A percentile compares a stretch with the other conserved stretches of the same genome.
Evolutionary conservation across 1,140 invertebrate species (phyloP).

Genomic region (Cyrtorhinus lividipennis): DNA sequence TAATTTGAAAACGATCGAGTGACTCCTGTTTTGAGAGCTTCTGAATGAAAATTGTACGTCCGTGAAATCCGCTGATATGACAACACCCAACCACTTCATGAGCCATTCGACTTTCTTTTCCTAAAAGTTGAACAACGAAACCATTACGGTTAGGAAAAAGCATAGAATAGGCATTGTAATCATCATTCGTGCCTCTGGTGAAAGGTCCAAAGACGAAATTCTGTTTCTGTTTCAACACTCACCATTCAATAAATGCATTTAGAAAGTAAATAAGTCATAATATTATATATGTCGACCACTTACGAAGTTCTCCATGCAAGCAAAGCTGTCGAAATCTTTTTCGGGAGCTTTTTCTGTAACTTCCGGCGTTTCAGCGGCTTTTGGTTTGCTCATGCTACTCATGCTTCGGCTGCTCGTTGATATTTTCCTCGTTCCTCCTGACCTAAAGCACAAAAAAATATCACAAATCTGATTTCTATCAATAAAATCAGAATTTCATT

Average conservation of each 20-base stretch:
- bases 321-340: not conserved
- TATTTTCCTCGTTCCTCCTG: slow-evolving; percentile 12
- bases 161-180: no score
- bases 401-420: slow-evolving; percentile 18
- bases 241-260: no score
- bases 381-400: slow-evolving; percentile 12
- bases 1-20: slow-evolving; percentile 1
- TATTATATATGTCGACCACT: no score
- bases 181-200: no score
- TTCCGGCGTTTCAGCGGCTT: not conserved
- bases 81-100: slow-evolving; percentile 19
- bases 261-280: no score
- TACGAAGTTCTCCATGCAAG: not conserved
- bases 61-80: slow-evolving; percentile 13
- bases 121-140: no score
- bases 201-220: no score
- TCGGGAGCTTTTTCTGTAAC: not conserved
- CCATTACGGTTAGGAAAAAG: no score
- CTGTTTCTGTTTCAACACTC: no score
- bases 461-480: no score
- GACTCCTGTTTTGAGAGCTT: not conserved
- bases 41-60: slow-evolving; percentile 7
- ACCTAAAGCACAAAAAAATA: not conserved
- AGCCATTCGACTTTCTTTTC: slow-evolving; percentile 11
- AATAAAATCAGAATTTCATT: no score